Evolutionary conservation across 2,888 invertebrate genomes (phyloP), one percentile per base, ranked within the genome.

Genomic region (Sphinx pinastri): DNA sequence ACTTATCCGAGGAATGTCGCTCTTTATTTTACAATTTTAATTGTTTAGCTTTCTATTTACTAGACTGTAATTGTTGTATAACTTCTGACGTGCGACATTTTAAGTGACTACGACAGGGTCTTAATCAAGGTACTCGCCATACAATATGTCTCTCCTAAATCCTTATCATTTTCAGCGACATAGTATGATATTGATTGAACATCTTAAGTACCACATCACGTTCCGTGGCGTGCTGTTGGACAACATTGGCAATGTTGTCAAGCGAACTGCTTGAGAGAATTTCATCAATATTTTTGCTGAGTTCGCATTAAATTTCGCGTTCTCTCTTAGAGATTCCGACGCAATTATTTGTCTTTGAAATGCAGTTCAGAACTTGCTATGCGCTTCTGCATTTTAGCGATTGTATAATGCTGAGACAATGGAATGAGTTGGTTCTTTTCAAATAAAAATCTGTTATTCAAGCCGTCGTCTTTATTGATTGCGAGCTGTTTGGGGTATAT

Each of bases 261-360:
- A 38, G 38, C 38, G 6, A 38, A 38, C 38, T 38, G 38, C 38
- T 38, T 38, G 38, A 52, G 67, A 52, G 67, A 58, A 58, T 67
- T 67, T 19, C 70, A 66, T 45, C 68, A 54, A 67, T 71, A 72
- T 73, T 75, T 73, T 72, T 68, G 70, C 72, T 13, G 67, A 69
- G 25, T 60, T 69, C 70, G 75, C 75, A 72, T 73, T 71, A 75
- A 77, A 78, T 76, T 78, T 74, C 75, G 71, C 74, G 75, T 78
- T 78, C 77, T 60, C 75, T 73, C 73, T 73, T 72, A 71, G 73
- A 69, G 73, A 71, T 74, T 73, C 70, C 69, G 63, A 67, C 67
- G 69, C 74, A 74, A 76, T 76, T 76, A 77, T 77, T 77, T 77
- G 77, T 77, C 78, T 76, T 77, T 72, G 74, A 76, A 76, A 76